Evolutionary conservation across 2,113 vertebrate genomes (phyloP), one percentile per base, ranked within the genome.

Genomic region (Osmerus mordax): DNA sequence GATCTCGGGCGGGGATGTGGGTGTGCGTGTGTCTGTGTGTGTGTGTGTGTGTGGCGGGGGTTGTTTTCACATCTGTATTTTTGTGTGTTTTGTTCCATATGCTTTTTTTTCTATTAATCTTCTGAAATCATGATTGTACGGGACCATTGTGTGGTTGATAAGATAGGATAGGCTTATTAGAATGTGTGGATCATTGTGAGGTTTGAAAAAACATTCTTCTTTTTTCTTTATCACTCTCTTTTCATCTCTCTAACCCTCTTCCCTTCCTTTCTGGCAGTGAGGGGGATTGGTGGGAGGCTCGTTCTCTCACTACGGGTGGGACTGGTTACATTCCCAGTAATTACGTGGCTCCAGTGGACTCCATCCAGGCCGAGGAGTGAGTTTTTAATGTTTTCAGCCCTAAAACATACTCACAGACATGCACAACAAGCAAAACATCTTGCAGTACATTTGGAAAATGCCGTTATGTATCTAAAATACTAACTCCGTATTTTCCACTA

Each of bases 261-360:
- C 87, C 4, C 82, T 79, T 86, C 78, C 62, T 72, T 62, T 80
- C 61, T 59, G 5, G 15, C 92, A 99, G 97, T 72, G 97, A 98
- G 93, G 97, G 97, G 77, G 97, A 99, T 86, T 99, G 97, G 97
- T 99, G 97, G 97, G 97, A 99, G 87, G 97, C 97, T 29, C 96
- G 96, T 32, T 98, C 97, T 76, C 87, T 99, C 89, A 96, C 95
- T 78, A 98, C 97, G 73, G 97, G 97, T 58, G 96, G 96, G 88
- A 97, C 96, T 5, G 97, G 97, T 89, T 98, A 98, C 88, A 99
- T 99, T 91, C 97, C 97, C 88, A 99, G 97, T 87, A 99, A 98
- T 91, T 99, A 99, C 62, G 97, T 99, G 87, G 97, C 97, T 91
- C 97, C 97, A 8, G 97, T 98, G 18, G 97, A 98, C 89, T 99